Base-by-base conservation (phyloP, 2,888 invertebrate genomes). In the Colostygia pectinataria region DNA sequence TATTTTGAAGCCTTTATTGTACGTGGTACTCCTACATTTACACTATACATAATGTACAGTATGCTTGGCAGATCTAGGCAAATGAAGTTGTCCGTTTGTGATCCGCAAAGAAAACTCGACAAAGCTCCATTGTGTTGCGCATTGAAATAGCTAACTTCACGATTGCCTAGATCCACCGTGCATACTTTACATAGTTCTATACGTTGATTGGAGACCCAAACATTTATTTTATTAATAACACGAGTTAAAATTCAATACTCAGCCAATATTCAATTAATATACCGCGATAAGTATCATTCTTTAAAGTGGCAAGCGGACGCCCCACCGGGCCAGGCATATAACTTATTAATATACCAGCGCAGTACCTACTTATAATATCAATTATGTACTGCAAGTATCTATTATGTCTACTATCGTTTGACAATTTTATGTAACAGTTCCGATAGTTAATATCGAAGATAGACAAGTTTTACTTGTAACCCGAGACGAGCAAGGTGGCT, bases 381-480 rank as follows among this genome's bases (percentile, higher is more conserved):
- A 61, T 44, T 15, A 28, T 29, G 10, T 20, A 31, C n/a, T n/a
- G n/a, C n/a, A 65, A 63, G 53, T 67, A 61, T 57, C 62, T 55
- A 68, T 68, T 64, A 59, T 55, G 55, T 61, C 40, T 53, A 61
- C 33, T 18, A 63, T 71, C 65, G 60, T 55, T 59, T 63, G 70
- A 71, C 66, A 62, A 71, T 69, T 71, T 71, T 68, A 71, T 66
- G 59, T 49, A 32, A 39, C 37, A 25, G 48, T 41, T 50, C 37
- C 10, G 49, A 57, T 59, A 57, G 54, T 63, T 56, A 58, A 58
- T 56, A 45, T n/a, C 10, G 55, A 54, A 32, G 41, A 52, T 34
- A 27, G 50, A 50, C 58, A 57, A 33, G 60, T 45, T n/a, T n/a
- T n/a, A n/a, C n/a, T n/a, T 60, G 65, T 61, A 60, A 68, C 51